Percentiles rank a stretch among this genome's conserved stretches.
These are phyloP conservation scores for Orchesellides sinensis DNA, from an alignment of 2,888 invertebrate species.

Conservation along the genomic window DNA sequence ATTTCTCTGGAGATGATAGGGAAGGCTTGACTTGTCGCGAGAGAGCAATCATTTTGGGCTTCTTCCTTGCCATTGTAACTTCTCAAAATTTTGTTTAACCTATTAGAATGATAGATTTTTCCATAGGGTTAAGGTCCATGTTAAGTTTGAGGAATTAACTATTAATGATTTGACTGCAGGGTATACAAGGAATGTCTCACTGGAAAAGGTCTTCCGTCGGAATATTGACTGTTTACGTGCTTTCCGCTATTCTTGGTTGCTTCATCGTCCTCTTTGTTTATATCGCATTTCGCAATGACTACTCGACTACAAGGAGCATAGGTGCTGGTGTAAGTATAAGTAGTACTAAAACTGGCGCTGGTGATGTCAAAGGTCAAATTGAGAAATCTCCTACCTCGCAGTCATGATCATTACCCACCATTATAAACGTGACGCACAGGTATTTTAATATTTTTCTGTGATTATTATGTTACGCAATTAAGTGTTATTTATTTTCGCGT, in stretches of 20 bases:
- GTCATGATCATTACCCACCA: too few relatives aligned
- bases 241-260: constrained; percentile 41
- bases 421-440: too few relatives aligned
- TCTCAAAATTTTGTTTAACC: not conserved
- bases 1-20: constrained; percentile 57
- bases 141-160: not conserved
- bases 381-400: too few relatives aligned
- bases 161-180: constrained; percentile 2
- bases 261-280: constrained; percentile 49
- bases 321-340: too few relatives aligned
- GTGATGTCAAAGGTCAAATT: too few relatives aligned
- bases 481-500: too few relatives aligned
- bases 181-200: constrained; percentile 43
- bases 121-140: not conserved
- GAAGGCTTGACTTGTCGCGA: constrained; percentile 60
- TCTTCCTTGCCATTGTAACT: constrained; percentile 44
- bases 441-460: too few relatives aligned
- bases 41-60: constrained; percentile 55
- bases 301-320: too few relatives aligned
- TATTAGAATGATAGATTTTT: not conserved
- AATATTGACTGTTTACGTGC: constrained; percentile 38
- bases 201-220: constrained; percentile 59
- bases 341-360: too few relatives aligned
- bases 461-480: too few relatives aligned
- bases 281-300: constrained; percentile 42